A percentile compares a stretch with the other conserved stretches of the same genome.
Evolutionary conservation across 2,888 invertebrate genomes (phyloP).

Genomic region (Cephalotes varians): DNA sequence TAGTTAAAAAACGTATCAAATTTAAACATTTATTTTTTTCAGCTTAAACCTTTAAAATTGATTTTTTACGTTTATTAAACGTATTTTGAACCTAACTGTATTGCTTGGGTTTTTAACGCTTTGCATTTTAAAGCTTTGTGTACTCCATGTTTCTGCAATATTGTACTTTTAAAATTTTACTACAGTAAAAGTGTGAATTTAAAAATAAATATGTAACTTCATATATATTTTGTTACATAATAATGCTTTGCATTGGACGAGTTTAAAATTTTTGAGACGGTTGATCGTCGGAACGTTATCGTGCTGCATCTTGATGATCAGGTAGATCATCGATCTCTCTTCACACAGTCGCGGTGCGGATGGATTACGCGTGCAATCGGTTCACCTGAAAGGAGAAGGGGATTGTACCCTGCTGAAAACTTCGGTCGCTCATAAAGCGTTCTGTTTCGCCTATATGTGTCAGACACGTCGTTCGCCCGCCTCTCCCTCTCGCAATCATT

Average conservation of each 20-base stretch:
- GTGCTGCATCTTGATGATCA: slow-evolving; percentile 21
- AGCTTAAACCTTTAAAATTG: no score
- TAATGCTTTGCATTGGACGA: no score
- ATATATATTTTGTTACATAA: no score
- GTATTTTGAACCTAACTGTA: no score
- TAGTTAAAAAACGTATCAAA: no score
- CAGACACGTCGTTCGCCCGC: slow-evolving; percentile 71
- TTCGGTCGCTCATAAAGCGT: slow-evolving; percentile 75
- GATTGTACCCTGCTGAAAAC: slow-evolving; percentile 61
- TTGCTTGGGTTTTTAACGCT: neutral
- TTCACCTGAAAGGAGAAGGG: slow-evolving; percentile 73
- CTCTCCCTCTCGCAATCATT: neutral
- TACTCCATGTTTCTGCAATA: no score
- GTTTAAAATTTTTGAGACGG: neutral
- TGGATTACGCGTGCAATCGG: slow-evolving; percentile 74
- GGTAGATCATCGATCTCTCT: slow-evolving; percentile 53
- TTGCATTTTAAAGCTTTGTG: neutral
- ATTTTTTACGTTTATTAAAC: no score
- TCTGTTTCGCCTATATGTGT: slow-evolving; percentile 76
- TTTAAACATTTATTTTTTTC: no score
- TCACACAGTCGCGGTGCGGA: slow-evolving; percentile 25
- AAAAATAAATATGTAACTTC: neutral
- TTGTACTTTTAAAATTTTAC: neutral
- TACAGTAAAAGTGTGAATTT: neutral
- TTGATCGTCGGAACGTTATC: neutral